phyloP scores from a whole-genome alignment of 2,113 vertebrate genomes.

The Noctilio leporinus region DNA sequence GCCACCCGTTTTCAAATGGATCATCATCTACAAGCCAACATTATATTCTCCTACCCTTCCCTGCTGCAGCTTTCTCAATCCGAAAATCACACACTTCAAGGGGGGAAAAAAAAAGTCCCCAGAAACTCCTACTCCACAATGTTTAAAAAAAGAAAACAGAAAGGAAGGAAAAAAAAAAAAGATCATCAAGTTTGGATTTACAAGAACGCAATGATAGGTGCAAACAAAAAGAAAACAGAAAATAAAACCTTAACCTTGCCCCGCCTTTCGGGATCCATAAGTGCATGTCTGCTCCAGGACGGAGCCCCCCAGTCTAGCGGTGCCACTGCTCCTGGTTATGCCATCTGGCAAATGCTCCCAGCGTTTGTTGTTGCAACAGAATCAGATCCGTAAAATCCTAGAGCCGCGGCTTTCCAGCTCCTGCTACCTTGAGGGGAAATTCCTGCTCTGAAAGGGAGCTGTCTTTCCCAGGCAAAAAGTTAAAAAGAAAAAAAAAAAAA shows the following conservation, averaged over 20 bases:
- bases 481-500: conserved; percentile 69
- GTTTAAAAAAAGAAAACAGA: background rate
- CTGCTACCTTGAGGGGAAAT: conserved; percentile 80
- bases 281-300: conserved; percentile 55
- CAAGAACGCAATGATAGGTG: background rate
- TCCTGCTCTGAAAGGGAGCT: conserved; percentile 82
- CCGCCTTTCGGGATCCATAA: conserved; percentile 72
- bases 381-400: conserved; percentile 70
- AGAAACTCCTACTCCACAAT: background rate
- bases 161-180: conserved; percentile 48
- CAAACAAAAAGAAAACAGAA: conserved; percentile 30
- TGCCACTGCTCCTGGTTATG: conserved; percentile 43
- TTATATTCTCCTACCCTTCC: background rate
- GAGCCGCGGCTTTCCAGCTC: conserved; percentile 71
- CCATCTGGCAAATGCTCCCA: conserved; percentile 59
- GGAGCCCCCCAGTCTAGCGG: conserved; percentile 6
- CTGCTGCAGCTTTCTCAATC: background rate
- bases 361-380: conserved; percentile 64
- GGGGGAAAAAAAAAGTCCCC: background rate
- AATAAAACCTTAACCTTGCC: conserved; percentile 72
- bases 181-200: background rate
- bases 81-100: background rate
- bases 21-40: background rate
- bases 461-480: conserved; percentile 79
- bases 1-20: background rate